Evolutionary conservation across 2,113 vertebrate species (phyloP).

Genomic region (Gasterosteus aculeatus): DNA sequence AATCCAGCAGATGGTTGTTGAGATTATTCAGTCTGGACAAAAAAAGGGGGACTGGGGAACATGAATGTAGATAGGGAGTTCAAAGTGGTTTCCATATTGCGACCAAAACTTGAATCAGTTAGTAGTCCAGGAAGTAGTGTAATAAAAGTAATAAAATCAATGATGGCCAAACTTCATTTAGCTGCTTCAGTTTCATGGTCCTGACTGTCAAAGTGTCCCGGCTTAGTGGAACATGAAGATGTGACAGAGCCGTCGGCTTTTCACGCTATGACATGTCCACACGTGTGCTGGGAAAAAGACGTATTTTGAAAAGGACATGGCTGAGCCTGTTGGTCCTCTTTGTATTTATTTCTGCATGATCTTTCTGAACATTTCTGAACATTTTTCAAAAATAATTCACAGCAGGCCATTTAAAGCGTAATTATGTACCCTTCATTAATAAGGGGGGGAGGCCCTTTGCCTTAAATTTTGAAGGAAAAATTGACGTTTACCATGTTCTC

Average conservation of each 20-base stretch:
- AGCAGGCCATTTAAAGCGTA: neutral
- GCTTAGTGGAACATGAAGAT: neutral
- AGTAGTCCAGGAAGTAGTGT: neutral
- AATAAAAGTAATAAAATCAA: neutral
- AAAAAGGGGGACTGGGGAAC: neutral
- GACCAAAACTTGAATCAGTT: neutral
- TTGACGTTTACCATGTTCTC: neutral
- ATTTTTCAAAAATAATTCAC: neutral
- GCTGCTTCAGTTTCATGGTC: neutral
- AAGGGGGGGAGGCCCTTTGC: neutral
- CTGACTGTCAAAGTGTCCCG: neutral
- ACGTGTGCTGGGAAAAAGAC: neutral
- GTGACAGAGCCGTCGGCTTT: neutral
- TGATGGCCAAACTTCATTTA: neutral
- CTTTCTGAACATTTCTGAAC: neutral
- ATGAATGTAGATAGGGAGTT: neutral
- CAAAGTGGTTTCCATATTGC: neutral
- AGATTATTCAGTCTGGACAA: neutral
- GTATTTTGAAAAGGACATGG: neutral
- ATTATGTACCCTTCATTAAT: neutral
- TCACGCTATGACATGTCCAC: neutral
- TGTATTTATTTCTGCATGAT: constrained; percentile 13
- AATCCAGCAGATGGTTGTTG: neutral
- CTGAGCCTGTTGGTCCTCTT: neutral
- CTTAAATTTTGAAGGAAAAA: neutral